Percentiles rank a stretch among this genome's conserved stretches.
phyloP scores from a whole-genome alignment of 2,797 vertebrate genomes.

The Sebastes wilsoni region DNA sequence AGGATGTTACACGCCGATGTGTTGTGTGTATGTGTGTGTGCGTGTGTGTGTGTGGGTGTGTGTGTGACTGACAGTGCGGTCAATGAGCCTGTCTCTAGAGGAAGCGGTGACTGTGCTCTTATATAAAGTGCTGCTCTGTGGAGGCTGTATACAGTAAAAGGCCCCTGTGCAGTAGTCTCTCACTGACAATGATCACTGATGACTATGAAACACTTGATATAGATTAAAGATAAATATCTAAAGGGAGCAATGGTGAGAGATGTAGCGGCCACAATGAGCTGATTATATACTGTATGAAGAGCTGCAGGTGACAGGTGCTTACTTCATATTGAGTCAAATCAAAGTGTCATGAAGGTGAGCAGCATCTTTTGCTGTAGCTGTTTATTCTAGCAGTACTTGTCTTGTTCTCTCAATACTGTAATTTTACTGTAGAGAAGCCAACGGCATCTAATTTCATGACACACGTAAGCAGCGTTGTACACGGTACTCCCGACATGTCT shows the following conservation, averaged over 20 bases:
- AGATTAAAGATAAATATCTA: conserved; percentile 14
- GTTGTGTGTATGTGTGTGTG: neutral
- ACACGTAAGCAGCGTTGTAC: neutral
- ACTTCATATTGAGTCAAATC: conserved; percentile 7
- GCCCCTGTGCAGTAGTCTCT: neutral
- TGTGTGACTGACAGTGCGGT: conserved; percentile 32
- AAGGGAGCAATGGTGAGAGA: neutral
- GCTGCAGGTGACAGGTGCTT: neutral
- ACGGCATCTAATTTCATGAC: neutral
- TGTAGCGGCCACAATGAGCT: neutral
- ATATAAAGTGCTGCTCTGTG: conserved; percentile 46
- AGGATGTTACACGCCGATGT: neutral
- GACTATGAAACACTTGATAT: conserved; percentile 12
- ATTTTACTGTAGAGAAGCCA: neutral
- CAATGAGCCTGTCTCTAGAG: conserved; percentile 46
- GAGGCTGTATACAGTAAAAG: neutral
- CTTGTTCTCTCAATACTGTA: neutral
- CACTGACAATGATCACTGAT: neutral
- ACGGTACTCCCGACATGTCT: no score
- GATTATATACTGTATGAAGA: neutral
- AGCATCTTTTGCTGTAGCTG: neutral
- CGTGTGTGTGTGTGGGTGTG: neutral
- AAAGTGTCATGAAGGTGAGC: neutral
- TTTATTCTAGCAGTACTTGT: neutral
- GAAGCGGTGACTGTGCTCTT: conserved; percentile 33